Conservation (phyloP, 1,140 invertebrate species). For the Nasonia longicornis region DNA sequence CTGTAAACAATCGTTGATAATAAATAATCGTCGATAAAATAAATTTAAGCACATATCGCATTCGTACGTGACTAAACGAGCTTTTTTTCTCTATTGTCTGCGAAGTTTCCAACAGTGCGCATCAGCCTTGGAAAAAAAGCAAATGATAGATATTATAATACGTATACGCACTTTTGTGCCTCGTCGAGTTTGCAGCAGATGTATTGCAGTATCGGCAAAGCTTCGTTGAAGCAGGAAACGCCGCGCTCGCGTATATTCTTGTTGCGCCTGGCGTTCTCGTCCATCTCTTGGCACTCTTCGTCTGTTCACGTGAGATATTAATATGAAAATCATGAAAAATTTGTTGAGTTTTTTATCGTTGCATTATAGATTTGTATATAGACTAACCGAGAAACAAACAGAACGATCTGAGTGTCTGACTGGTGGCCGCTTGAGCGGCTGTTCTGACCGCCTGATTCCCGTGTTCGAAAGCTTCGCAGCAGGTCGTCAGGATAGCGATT, state of each 20-base stretch:
- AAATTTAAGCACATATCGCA: too few relatives aligned
- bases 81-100: neutral
- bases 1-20: conserved; percentile 38
- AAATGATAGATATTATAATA: neutral
- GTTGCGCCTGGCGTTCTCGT: conserved; percentile 73
- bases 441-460: conserved; percentile 83
- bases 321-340: neutral
- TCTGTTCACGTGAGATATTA: conserved; percentile 67
- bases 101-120: too few relatives aligned
- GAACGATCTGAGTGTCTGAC: conserved; percentile 84
- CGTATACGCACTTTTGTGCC: conserved; percentile 76
- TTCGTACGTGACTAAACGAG: too few relatives aligned
- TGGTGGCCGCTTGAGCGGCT: conserved; percentile 84
- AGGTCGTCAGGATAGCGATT: conserved; percentile 81
- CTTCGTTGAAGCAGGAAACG: conserved; percentile 89
- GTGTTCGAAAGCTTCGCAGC: conserved; percentile 80
- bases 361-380: neutral
- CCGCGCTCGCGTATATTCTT: conserved; percentile 76
- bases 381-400: conserved; percentile 80
- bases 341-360: conserved; percentile 4
- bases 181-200: conserved; percentile 87
- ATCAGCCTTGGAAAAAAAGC: conserved; percentile 19
- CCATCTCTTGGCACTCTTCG: conserved; percentile 81
- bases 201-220: conserved; percentile 89
- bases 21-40: too few relatives aligned